A percentile compares a stretch with the other conserved stretches of the same genome.
Evolutionary conservation across 2,888 invertebrate genomes (phyloP).

Genomic region (Zaprionus obscuricornis): DNA sequence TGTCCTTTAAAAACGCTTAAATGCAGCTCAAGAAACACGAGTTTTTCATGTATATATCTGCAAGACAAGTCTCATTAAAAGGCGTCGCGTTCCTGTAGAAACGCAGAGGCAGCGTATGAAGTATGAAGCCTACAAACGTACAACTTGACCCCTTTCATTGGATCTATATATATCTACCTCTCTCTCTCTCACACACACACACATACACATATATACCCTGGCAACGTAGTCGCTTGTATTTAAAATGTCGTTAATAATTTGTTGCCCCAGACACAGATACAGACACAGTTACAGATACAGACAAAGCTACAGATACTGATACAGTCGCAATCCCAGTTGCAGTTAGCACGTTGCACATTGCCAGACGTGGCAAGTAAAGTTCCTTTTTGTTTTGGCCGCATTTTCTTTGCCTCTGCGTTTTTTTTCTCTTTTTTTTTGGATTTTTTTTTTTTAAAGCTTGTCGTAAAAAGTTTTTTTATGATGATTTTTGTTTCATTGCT

Average conservation of each 20-base stretch:
- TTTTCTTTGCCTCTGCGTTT: slow-evolving; percentile 15
- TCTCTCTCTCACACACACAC: too few species aligned
- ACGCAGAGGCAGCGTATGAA: too few species aligned
- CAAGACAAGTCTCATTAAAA: slow-evolving; percentile 78
- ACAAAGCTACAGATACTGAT: too few species aligned
- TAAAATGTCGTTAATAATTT: slow-evolving; percentile 80
- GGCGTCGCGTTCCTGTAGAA: slow-evolving; percentile 75
- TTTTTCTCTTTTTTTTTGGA: neutral
- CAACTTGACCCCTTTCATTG: slow-evolving; percentile 57
- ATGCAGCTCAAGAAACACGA: slow-evolving; percentile 62
- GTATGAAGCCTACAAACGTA: too few species aligned
- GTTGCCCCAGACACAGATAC: slow-evolving; percentile 60
- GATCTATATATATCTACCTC: too few species aligned
- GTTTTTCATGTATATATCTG: slow-evolving; percentile 63
- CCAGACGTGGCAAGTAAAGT: slow-evolving; percentile 27
- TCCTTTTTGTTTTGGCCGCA: slow-evolving; percentile 23
- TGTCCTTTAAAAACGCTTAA: slow-evolving; percentile 66
- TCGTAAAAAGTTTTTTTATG: slow-evolving; percentile 72
- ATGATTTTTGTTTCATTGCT: slow-evolving; percentile 67
- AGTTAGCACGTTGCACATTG: neutral
- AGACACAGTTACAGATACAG: neutral
- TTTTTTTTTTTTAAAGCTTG: slow-evolving; percentile 49
- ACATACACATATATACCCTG: slow-evolving; percentile 24
- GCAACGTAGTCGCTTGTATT: slow-evolving; percentile 68
- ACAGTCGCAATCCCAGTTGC: neutral